phyloP scores from a whole-genome alignment of 2,888 invertebrate species.

The Adineta ricciae region DNA sequence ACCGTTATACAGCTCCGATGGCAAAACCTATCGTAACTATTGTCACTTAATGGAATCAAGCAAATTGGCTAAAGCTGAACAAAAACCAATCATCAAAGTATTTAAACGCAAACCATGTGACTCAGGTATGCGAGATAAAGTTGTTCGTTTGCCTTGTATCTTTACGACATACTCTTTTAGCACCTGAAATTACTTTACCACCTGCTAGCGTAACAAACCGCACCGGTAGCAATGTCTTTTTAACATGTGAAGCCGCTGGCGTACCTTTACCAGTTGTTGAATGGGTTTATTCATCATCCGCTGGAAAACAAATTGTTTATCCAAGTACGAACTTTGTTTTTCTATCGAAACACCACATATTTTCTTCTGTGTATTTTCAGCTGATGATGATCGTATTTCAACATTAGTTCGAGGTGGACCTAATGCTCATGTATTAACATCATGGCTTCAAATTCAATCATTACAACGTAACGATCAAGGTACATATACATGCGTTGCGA shows the following conservation, averaged over 20 bases:
- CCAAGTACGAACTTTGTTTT: background rate
- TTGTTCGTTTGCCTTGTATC: no score
- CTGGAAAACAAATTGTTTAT: background rate
- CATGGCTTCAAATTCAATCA: slow-evolving; percentile 20
- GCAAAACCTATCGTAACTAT: slow-evolving; percentile 6
- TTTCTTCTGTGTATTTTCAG: background rate
- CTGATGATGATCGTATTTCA: slow-evolving; percentile 18
- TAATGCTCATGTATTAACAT: slow-evolving; percentile 17
- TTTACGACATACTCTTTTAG: background rate
- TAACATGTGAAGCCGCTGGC: slow-evolving; percentile 13
- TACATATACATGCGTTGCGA: slow-evolving; percentile 16
- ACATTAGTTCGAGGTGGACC: slow-evolving; percentile 21
- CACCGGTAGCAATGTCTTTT: slow-evolving; percentile 10
- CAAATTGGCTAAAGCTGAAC: background rate
- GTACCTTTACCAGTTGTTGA: slow-evolving; percentile 20
- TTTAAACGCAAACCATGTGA: slow-evolving; percentile 19
- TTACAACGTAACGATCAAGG: background rate
- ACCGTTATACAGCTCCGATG: background rate
- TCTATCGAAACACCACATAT: background rate
- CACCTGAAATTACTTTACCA: slow-evolving; percentile 14
- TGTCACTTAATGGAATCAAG: slow-evolving; percentile 18
- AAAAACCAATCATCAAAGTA: slow-evolving; percentile 2
- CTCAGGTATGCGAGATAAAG: background rate
- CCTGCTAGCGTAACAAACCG: background rate
- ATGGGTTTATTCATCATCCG: background rate